Evolutionary conservation across 2,888 invertebrate species (phyloP), one percentile per base, ranked within the genome.

Genomic region (Lacanobia wlatinum): DNA sequence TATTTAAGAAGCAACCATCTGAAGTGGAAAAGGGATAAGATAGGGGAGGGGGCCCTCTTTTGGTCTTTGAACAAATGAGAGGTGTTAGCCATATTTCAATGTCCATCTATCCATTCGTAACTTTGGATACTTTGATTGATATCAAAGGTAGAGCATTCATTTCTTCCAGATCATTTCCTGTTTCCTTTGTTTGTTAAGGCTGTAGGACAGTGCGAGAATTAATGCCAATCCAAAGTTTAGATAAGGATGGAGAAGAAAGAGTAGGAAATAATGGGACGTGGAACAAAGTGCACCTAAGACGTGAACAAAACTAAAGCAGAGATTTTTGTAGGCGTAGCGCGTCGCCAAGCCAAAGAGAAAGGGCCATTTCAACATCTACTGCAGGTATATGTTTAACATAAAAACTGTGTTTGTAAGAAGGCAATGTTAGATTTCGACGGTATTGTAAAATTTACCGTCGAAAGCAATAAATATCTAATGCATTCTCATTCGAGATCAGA

Each of bases 21-120:
- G 65, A 74, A 59, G 40, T 53, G 34, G 62, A 75, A 74, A 28
- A 7, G 16, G 21, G 58, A 74, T 75, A 62, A 62, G 28, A 21
- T 28, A 28, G 28, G 28, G 28, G 28, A 28, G 28, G 28, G 28
- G 28, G n/a, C n/a, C n/a, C n/a, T n/a, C 28, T 34, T 63, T 53
- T 34, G 46, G 46, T 2, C 8, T 6, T 62, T 52, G n/a, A 14
- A 40, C 12, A 46, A 46, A 56, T 64, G 58, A 21, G 38, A 18
- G 28, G 9, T 14, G 16, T 23, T 28, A n/a, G n/a, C n/a, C 12
- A 53, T 59, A 43, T 61, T 65, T 65, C 48, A 34, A 50, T 12
- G 23, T 66, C 43, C 6, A 21, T 34, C 18, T 28, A 21, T 50
- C n/a, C 16, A 23, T 50, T 50, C 23, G 18, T n/a, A 55, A 50